Evolutionary conservation across 2,113 vertebrate species (phyloP).

Genomic region (Vanacampus margaritifer): DNA sequence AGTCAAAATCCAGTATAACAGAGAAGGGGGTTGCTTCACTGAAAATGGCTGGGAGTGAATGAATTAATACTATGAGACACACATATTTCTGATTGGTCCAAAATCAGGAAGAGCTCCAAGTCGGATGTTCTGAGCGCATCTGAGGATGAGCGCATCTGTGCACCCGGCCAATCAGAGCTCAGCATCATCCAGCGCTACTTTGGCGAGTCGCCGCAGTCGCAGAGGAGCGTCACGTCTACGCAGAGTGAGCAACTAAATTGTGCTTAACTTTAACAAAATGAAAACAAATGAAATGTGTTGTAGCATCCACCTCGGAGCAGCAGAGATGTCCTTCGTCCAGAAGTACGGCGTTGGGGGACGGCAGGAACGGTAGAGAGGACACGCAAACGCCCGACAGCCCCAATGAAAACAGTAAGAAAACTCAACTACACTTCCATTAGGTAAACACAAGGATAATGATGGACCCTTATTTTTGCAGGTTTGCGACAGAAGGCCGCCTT

Average conservation of each 20-base stretch:
- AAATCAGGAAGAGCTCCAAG: constrained; percentile 57
- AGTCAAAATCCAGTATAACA: too few species aligned
- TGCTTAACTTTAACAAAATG: background rate
- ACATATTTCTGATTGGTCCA: background rate
- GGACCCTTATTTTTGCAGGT: constrained; percentile 59
- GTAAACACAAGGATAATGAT: too few species aligned
- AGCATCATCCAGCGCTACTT: constrained; percentile 66
- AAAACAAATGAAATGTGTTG: background rate
- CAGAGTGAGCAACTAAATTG: constrained; percentile 52
- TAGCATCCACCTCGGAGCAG: constrained; percentile 43
- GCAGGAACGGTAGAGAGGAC: constrained; percentile 77
- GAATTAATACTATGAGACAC: background rate
- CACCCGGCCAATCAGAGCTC: constrained; percentile 61
- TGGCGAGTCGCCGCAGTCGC: constrained; percentile 46
- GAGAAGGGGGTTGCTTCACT: too few species aligned
- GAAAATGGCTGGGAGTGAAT: too few species aligned
- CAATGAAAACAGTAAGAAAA: constrained; percentile 72
- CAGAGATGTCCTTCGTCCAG: constrained; percentile 62
- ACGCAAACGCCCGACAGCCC: constrained; percentile 73
- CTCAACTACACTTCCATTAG: background rate
- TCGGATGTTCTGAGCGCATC: constrained; percentile 45
- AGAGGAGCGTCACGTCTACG: constrained; percentile 51
- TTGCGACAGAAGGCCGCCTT: constrained; percentile 88
- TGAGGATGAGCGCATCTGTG: constrained; percentile 49
- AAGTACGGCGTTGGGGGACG: constrained; percentile 78